Percentiles rank a stretch among this genome's conserved stretches.
phyloP scores from a whole-genome alignment of 2,797 vertebrate genomes.

The Aeoliscus strigatus region DNA sequence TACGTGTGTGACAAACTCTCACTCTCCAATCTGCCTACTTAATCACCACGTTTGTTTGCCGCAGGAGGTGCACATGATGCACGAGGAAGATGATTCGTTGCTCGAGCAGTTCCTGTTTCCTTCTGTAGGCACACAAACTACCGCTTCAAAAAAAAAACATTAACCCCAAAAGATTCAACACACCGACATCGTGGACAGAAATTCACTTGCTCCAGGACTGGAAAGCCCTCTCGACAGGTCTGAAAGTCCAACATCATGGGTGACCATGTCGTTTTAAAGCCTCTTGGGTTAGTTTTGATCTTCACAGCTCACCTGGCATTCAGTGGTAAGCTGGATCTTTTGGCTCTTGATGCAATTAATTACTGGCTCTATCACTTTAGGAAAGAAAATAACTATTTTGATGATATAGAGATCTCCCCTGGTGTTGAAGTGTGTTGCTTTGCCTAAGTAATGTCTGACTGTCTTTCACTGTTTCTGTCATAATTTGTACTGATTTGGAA shows the following conservation, averaged over 20 bases:
- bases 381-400: too few relatives aligned
- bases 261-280: conserved; percentile 16
- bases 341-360: conserved; percentile 1
- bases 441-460: too few relatives aligned
- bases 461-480: too few relatives aligned
- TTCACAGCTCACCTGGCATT: conserved; percentile 33
- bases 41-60: conserved; percentile 37
- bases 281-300: conserved; percentile 41
- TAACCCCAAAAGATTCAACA: conserved; percentile 5
- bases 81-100: conserved; percentile 26
- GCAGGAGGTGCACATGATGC: conserved; percentile 39
- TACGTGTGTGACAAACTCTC: conserved; percentile 17
- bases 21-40: too few relatives aligned
- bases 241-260: conserved; percentile 24
- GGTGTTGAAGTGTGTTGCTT: too few relatives aligned
- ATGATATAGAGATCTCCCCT: too few relatives aligned
- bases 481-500: too few relatives aligned
- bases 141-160: conserved; percentile 8
- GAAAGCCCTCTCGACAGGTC: background rate
- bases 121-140: conserved; percentile 17
- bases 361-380: too few relatives aligned
- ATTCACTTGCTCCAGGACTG: background rate
- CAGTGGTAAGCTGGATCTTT: conserved; percentile 47
- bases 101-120: conserved; percentile 61
- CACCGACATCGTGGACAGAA: background rate